Conservation (phyloP, 2,113 vertebrate genomes). For the Antennarius striatus region DNA sequence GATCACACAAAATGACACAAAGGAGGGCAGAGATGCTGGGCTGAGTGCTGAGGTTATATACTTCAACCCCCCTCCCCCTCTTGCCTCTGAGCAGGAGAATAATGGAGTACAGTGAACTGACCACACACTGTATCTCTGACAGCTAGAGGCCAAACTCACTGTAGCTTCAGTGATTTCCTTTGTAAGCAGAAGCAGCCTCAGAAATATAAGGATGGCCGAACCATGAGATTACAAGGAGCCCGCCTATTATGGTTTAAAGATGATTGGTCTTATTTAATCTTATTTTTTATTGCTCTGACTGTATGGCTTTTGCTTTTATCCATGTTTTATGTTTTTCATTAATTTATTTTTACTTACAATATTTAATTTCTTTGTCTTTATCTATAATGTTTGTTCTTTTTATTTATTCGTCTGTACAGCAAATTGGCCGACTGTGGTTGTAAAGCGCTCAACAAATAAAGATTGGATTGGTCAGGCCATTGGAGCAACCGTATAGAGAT, state of each 20-base stretch:
- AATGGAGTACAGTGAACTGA: constrained; percentile 64
- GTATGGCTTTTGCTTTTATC: too few relatives aligned
- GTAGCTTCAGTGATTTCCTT: constrained; percentile 63
- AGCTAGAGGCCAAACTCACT: constrained; percentile 66
- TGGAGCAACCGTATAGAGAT: constrained; percentile 10
- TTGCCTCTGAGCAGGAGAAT: constrained; percentile 53
- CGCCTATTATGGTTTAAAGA: constrained; percentile 32
- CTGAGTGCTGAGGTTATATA: constrained; percentile 36
- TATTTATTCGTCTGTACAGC: too few relatives aligned
- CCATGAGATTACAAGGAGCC: constrained; percentile 38
- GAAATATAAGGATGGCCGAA: constrained; percentile 33
- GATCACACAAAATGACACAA: constrained; percentile 15
- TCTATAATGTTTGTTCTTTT: too few relatives aligned
- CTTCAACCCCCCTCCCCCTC: constrained; percentile 31
- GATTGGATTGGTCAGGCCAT: constrained; percentile 53
- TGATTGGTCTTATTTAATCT: too few relatives aligned
- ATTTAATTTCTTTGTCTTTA: too few relatives aligned
- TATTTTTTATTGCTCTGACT: too few relatives aligned
- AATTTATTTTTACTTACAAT: too few relatives aligned
- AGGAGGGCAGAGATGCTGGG: constrained; percentile 24
- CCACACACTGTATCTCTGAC: constrained; percentile 60
- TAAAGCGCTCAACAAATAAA: too few relatives aligned
- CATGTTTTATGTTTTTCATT: too few relatives aligned
- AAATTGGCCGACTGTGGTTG: too few relatives aligned
- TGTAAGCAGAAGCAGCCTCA: constrained; percentile 56